phyloP scores from a whole-genome alignment of 2,888 invertebrate species.

The Himalopsyche tibetana region DNA sequence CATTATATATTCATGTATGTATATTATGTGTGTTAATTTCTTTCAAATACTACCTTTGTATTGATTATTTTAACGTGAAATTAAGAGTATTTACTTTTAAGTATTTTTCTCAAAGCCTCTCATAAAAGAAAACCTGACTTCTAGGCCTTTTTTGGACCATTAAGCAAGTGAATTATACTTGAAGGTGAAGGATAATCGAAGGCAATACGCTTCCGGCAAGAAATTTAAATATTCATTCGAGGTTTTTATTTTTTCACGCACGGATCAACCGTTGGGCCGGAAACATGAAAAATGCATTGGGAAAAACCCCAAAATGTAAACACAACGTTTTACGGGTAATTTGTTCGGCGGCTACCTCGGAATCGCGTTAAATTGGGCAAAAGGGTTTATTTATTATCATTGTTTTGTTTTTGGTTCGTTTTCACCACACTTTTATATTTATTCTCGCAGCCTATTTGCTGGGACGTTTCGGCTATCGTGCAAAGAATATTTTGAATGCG shows the following conservation, averaged over 20 bases:
- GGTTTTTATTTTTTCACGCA: slow-evolving; percentile 8
- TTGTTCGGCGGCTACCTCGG: slow-evolving; percentile 53
- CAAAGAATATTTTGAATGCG: slow-evolving; percentile 15
- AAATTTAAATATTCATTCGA: slow-evolving; percentile 24
- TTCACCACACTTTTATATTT: slow-evolving; percentile 45
- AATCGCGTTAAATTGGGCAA: slow-evolving; percentile 53
- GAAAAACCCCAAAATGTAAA: slow-evolving; percentile 49
- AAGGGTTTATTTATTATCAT: slow-evolving; percentile 54
- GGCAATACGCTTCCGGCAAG: neutral
- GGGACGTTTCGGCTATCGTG: slow-evolving; percentile 13
- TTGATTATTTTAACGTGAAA: no score
- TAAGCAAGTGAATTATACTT: slow-evolving; percentile 11
- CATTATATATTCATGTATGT: no score
- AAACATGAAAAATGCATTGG: slow-evolving; percentile 40
- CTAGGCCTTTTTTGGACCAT: neutral
- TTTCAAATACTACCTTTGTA: no score
- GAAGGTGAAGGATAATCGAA: slow-evolving; percentile 34
- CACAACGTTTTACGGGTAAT: slow-evolving; percentile 55
- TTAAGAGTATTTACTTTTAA: no score
- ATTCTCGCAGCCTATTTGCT: slow-evolving; percentile 35
- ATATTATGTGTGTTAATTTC: no score
- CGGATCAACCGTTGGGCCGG: slow-evolving; percentile 29
- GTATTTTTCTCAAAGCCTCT: no score
- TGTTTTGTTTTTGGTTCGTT: slow-evolving; percentile 48
- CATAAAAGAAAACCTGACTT: no score